Percentiles rank a stretch among this genome's conserved stretches.
Evolutionary conservation across 2,888 invertebrate species (phyloP).

Genomic region (Drosophila bunnanda): DNA sequence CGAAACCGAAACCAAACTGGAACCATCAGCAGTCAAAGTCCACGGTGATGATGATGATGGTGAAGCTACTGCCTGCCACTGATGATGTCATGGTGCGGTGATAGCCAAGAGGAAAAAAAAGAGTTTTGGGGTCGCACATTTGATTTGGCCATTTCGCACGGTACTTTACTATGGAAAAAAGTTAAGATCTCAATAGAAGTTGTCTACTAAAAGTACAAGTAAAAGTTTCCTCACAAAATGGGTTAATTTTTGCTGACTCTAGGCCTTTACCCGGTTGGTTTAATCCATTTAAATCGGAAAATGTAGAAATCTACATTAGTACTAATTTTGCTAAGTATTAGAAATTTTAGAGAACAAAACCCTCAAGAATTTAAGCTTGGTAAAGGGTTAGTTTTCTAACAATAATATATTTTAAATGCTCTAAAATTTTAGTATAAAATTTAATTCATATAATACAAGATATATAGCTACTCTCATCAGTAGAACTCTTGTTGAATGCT

Average conservation of each 20-base stretch:
- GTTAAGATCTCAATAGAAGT: slow-evolving; percentile 7
- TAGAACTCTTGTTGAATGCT: too few relatives aligned
- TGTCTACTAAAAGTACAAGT: not conserved
- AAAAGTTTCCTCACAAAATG: not conserved
- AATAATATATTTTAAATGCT: too few relatives aligned
- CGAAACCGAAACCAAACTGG: slow-evolving; percentile 43
- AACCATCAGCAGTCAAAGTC: slow-evolving; percentile 40
- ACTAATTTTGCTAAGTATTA: too few relatives aligned
- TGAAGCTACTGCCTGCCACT: slow-evolving; percentile 61
- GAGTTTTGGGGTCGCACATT: slow-evolving; percentile 38
- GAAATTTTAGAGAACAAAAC: too few relatives aligned
- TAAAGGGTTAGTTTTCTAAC: too few relatives aligned
- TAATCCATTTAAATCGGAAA: not conserved
- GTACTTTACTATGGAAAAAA: slow-evolving; percentile 44
- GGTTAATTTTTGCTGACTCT: not conserved
- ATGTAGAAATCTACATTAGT: too few relatives aligned
- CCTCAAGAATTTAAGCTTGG: too few relatives aligned
- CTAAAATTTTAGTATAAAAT: too few relatives aligned
- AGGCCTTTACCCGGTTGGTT: not conserved
- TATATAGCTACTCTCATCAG: too few relatives aligned
- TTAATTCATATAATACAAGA: too few relatives aligned
- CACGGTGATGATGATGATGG: slow-evolving; percentile 30
- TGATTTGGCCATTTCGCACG: slow-evolving; percentile 66
- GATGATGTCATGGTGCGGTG: slow-evolving; percentile 66
- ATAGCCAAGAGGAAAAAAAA: slow-evolving; percentile 1